phyloP scores from a whole-genome alignment of 2,797 vertebrate genomes.

The Melanotaenia parkinsoni region DNA sequence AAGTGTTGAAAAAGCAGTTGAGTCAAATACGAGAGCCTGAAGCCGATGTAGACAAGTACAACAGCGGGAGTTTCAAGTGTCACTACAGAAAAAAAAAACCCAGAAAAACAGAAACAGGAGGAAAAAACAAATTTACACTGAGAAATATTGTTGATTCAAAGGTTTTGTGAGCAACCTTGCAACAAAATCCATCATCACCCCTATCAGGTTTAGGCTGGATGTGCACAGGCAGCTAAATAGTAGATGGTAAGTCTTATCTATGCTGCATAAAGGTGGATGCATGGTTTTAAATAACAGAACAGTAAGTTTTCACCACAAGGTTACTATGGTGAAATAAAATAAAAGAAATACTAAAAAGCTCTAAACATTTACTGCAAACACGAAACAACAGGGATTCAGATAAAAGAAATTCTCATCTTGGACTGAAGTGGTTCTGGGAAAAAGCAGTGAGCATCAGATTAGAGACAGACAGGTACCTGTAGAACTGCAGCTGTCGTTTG shows the following conservation, averaged over 20 bases:
- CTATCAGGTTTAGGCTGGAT: slow-evolving; percentile 63
- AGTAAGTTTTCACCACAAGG: slow-evolving; percentile 46
- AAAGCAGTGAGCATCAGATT: slow-evolving; percentile 15
- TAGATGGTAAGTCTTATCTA: slow-evolving; percentile 48
- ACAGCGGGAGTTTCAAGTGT: slow-evolving; percentile 35
- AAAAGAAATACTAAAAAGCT: slow-evolving; percentile 4
- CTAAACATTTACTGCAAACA: background rate
- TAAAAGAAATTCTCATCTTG: slow-evolving; percentile 1
- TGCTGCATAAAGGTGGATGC: slow-evolving; percentile 53
- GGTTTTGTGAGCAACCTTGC: slow-evolving; percentile 60
- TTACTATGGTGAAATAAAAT: slow-evolving; percentile 36
- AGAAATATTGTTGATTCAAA: slow-evolving; percentile 57
- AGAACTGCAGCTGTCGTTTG: slow-evolving; percentile 99
- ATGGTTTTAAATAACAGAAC: slow-evolving; percentile 68
- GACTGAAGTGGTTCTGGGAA: background rate
- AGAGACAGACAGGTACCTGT: slow-evolving; percentile 90
- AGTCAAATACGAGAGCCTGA: slow-evolving; percentile 6
- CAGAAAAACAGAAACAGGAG: background rate
- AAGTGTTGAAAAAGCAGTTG: slow-evolving; percentile 4
- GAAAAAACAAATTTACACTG: slow-evolving; percentile 28
- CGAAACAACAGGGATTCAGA: background rate
- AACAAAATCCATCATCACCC: slow-evolving; percentile 54
- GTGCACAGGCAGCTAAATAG: slow-evolving; percentile 70
- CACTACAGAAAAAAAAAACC: background rate
- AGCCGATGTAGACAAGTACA: slow-evolving; percentile 23